Base-by-base conservation (phyloP, 2,888 invertebrate species). In the Tenthredo scrophulariae region DNA sequence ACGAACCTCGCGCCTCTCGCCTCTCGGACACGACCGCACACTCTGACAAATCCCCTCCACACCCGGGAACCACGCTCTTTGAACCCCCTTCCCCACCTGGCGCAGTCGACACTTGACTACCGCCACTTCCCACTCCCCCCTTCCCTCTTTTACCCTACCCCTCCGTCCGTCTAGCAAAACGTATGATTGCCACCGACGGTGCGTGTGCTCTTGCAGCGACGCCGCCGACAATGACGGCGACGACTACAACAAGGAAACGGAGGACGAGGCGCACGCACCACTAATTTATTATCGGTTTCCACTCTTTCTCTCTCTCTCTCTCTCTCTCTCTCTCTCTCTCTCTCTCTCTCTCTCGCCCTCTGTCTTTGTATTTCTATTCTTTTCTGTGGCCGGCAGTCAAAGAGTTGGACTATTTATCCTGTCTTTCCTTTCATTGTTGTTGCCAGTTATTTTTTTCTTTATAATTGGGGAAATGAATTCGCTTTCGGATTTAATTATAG, bases 1-100 rank as follows among this genome's bases (percentile, higher is more conserved):
- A 74, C 85, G 83, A 54, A 82, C 79, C 85, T 90, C 92, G 93
- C 93, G 94, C 94, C 93, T 93, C 93, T 93, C 93, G 93, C 93
- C 93, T 91, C 91, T 90, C 90, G 88, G 89, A 92, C 92, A 91
- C 90, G 91, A 92, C 92, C 91, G 90, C 91, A 91, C 89, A 87
- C 93, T 93, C 93, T 92, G 92, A 92, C 93, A 92, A 91, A 91
- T 89, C 92, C 92, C 54, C 43, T 83, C 83, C 84, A 82, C 72
- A 46, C 92, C 70, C 77, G 58, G 89, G 54, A 77, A 77, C 77
- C 92, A 92, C 93, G 93, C 93, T 93, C 93, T 93, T 93, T 93
- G 93, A 93, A 93, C 91, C 89, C 90, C 88, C 88, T 92, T 92
- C 92, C 92, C 90, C 91, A 91, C 93, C 89, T 88, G 89, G 89